Conservation (phyloP, 2,888 invertebrate genomes). For the Leuctra nigra region DNA sequence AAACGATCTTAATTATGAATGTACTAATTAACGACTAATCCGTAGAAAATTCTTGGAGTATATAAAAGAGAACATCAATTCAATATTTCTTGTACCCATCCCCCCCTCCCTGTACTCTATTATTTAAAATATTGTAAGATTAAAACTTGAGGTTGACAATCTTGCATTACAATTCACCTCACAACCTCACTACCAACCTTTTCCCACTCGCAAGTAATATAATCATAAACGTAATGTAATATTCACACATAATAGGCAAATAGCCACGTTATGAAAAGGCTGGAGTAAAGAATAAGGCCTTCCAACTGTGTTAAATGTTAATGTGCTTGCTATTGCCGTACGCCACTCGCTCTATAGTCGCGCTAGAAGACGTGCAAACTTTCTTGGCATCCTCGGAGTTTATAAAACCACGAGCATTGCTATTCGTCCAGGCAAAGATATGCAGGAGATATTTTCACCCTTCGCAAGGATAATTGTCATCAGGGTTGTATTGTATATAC, state of each 20-base stretch:
- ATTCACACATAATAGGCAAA: not conserved
- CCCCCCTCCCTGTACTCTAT: no score
- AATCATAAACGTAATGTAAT: not conserved
- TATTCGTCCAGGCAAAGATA: not conserved
- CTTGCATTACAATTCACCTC: not conserved
- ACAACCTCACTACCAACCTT: not conserved
- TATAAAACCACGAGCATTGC: not conserved
- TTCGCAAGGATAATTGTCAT: no score
- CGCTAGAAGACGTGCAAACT: not conserved
- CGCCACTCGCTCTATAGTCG: not conserved
- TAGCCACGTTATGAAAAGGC: not conserved
- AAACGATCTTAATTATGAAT: no score
- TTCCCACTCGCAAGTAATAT: not conserved
- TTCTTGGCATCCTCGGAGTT: not conserved
- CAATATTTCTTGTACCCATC: no score
- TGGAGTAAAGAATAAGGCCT: not conserved
- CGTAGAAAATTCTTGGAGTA: no score
- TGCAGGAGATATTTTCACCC: no score
- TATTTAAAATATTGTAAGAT: no score
- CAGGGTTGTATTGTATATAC: no score
- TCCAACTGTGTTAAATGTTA: not conserved
- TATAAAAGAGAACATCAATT: no score
- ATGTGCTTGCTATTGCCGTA: not conserved
- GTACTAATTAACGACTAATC: no score
- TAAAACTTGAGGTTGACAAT: no score